phyloP scores from a whole-genome alignment of 2,888 invertebrate genomes.

The Cryptus viduatorius region DNA sequence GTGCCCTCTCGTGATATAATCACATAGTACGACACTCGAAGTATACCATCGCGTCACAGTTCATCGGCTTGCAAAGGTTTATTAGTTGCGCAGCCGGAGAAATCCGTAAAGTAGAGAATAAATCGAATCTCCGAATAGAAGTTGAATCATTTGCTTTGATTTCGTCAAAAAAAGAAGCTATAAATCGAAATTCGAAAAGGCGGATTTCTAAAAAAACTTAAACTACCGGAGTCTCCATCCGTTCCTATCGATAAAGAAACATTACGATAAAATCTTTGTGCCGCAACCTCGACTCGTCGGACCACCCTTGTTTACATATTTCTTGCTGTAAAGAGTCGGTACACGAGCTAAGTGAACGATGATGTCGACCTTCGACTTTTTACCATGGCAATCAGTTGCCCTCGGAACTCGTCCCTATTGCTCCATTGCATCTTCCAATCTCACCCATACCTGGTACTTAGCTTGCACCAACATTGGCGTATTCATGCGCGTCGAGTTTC shows the following conservation, averaged over 20 bases:
- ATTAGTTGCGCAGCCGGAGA: conserved; percentile 61
- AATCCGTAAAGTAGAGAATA: conserved; percentile 20
- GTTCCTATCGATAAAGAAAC: background rate
- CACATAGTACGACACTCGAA: conserved; percentile 64
- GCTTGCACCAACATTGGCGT: conserved; percentile 13
- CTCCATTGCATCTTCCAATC: conserved; percentile 39
- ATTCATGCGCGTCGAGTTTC: conserved; percentile 31
- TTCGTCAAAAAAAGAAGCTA: too few species aligned
- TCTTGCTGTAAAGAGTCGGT: background rate
- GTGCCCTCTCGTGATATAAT: conserved; percentile 52
- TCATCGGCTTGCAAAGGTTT: conserved; percentile 52
- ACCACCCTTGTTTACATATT: conserved; percentile 16
- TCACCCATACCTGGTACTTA: conserved; percentile 24
- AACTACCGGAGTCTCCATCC: background rate
- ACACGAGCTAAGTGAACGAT: background rate
- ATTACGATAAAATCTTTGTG: background rate
- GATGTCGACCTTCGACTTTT: conserved; percentile 28
- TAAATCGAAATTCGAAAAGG: too few species aligned
- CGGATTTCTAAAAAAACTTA: too few species aligned
- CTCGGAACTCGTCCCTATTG: conserved; percentile 56
- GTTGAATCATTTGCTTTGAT: too few species aligned
- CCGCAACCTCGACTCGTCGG: background rate
- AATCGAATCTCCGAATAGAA: background rate
- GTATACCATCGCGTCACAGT: conserved; percentile 64
- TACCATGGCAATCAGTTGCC: conserved; percentile 61